Evolutionary conservation across 2,113 vertebrate species (phyloP).

Genomic region (Amazona guildingii): DNA sequence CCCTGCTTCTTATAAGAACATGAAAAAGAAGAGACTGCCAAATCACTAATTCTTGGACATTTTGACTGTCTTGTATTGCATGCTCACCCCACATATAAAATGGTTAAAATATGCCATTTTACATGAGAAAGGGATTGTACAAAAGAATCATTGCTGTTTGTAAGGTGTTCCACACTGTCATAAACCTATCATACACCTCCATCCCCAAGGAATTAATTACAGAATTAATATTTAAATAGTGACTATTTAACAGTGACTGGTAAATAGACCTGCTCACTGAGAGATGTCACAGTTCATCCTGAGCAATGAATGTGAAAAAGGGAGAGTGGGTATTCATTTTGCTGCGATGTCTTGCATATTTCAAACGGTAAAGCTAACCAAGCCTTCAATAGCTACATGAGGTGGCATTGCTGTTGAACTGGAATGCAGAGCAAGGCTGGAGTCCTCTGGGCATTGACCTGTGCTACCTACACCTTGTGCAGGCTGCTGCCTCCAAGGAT

Average conservation of each 20-base stretch:
- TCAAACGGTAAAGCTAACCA: not conserved
- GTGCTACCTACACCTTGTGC: accelerated
- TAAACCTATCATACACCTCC: not conserved
- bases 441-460: not conserved
- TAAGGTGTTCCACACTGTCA: not conserved
- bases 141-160: not conserved
- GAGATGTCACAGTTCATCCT: not conserved
- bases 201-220: not conserved
- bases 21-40: not conserved
- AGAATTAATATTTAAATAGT: not conserved
- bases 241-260: not conserved
- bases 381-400: not conserved
- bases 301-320: not conserved
- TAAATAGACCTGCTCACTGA: not conserved
- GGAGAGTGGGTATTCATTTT: not conserved
- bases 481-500: not conserved
- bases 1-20: not conserved
- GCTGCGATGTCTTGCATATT: accelerated
- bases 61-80: not conserved
- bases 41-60: not conserved
- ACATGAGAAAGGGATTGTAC: not conserved
- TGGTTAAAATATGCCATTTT: not conserved
- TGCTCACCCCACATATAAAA: not conserved
- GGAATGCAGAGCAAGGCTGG: not conserved
- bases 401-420: accelerated